Percentiles rank a stretch among this genome's conserved stretches.
These are phyloP conservation scores for Pycnonotus jocosus DNA, from an alignment of 2,113 vertebrate genomes.

Conservation along the genomic window DNA sequence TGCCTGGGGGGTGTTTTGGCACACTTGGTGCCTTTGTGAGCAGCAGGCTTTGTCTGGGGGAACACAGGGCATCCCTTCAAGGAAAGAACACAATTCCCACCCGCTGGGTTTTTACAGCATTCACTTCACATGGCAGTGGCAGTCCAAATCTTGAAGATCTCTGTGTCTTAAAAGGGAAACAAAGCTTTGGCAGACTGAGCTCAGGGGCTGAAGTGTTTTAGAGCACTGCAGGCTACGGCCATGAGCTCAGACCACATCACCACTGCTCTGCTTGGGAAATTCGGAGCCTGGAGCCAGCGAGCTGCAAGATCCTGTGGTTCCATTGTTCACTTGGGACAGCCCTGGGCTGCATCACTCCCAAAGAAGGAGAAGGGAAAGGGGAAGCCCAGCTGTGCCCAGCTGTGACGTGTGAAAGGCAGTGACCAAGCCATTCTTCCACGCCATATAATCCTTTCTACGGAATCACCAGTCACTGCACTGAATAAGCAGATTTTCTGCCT, in stretches of 20 bases:
- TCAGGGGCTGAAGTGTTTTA: background rate
- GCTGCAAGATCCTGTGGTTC: background rate
- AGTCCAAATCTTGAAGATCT: background rate
- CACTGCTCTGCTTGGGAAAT: background rate
- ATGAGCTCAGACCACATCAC: background rate
- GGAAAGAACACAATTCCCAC: background rate
- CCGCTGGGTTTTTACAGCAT: background rate
- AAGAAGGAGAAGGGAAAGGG: background rate
- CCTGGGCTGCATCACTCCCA: background rate
- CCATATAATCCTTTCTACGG: background rate
- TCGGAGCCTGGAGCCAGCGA: background rate
- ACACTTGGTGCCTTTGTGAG: background rate
- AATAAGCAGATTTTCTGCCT: background rate
- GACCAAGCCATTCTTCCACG: background rate
- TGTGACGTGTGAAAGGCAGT: background rate
- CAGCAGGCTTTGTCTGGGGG: background rate
- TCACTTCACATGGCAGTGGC: fast-evolving
- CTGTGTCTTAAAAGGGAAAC: background rate
- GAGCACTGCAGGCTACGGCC: background rate
- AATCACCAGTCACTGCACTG: background rate
- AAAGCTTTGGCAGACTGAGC: background rate
- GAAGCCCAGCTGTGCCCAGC: background rate
- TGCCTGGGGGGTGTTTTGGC: background rate
- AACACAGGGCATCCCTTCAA: background rate
- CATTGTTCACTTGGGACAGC: background rate